phyloP scores from a whole-genome alignment of 2,888 invertebrate genomes.

The Mimas tiliae region DNA sequence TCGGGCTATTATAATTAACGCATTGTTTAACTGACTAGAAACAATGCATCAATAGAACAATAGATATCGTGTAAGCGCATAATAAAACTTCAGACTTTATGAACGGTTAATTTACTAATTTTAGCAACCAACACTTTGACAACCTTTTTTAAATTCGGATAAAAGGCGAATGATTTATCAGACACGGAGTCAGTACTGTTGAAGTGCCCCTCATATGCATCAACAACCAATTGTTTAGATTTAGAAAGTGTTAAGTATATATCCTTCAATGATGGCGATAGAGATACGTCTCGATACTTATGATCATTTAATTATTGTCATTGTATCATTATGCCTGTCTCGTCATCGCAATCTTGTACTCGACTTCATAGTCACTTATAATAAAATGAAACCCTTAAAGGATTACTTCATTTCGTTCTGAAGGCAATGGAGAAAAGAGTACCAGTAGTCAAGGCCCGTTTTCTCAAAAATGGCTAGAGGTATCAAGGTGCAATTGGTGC shows the following conservation, averaged over 20 bases:
- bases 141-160: too few relatives aligned
- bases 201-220: background rate
- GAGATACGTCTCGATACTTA: background rate
- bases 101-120: background rate
- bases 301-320: background rate
- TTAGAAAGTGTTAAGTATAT: constrained; percentile 1
- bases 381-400: too few relatives aligned
- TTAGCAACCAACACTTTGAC: background rate
- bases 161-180: background rate
- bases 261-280: background rate
- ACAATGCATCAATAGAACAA: constrained; percentile 22
- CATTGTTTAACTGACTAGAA: constrained; percentile 8
- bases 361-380: too few relatives aligned
- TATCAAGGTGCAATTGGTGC: too few relatives aligned
- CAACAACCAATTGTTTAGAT: background rate
- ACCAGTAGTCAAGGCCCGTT: too few relatives aligned
- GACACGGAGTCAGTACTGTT: background rate
- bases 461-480: too few relatives aligned
- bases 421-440: too few relatives aligned
- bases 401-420: too few relatives aligned
- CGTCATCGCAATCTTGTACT: too few relatives aligned
- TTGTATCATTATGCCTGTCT: background rate
- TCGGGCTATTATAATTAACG: background rate
- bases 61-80: constrained; percentile 16
- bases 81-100: constrained; percentile 7